Percentiles rank a stretch among this genome's conserved stretches.
These are phyloP conservation scores for Calycopis cecrops DNA, from an alignment of 1,140 invertebrate species.

Conservation along the genomic window DNA sequence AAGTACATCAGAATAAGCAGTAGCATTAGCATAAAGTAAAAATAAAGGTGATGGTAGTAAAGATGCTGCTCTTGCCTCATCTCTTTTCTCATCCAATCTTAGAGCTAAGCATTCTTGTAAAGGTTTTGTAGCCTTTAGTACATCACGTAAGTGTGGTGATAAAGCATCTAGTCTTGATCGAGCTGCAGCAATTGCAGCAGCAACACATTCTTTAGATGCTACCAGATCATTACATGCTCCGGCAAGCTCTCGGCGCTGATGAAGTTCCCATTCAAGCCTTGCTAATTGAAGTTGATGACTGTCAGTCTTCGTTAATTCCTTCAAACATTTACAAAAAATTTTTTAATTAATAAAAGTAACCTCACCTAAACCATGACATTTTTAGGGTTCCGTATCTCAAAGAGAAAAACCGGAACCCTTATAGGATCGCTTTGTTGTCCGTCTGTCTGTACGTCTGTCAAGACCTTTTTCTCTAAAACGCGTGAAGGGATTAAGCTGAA, in stretches of 20 bases:
- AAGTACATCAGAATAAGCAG: constrained; percentile 88
- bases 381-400: too few species aligned
- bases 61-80: constrained; percentile 82
- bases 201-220: constrained; percentile 84
- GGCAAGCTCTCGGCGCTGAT: constrained; percentile 90
- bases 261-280: constrained; percentile 93
- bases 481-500: too few species aligned
- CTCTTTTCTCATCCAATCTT: constrained; percentile 84
- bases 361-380: too few species aligned
- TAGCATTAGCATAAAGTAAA: constrained; percentile 89
- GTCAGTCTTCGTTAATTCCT: constrained; percentile 81
- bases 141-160: constrained; percentile 83
- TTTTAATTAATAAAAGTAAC: too few species aligned
- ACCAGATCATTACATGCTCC: constrained; percentile 85
- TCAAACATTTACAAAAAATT: constrained; percentile 23
- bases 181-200: constrained; percentile 86
- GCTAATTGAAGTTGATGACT: constrained; percentile 89
- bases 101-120: constrained; percentile 92
- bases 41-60: constrained; percentile 90
- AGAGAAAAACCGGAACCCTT: too few species aligned
- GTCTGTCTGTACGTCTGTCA: too few species aligned
- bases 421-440: too few species aligned
- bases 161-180: constrained; percentile 88
- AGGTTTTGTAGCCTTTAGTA: constrained; percentile 87
- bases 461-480: too few species aligned